Percentiles rank a stretch among this genome's conserved stretches.
phyloP scores from a whole-genome alignment of 2,888 invertebrate species.

The Agrenia bidenticulata region DNA sequence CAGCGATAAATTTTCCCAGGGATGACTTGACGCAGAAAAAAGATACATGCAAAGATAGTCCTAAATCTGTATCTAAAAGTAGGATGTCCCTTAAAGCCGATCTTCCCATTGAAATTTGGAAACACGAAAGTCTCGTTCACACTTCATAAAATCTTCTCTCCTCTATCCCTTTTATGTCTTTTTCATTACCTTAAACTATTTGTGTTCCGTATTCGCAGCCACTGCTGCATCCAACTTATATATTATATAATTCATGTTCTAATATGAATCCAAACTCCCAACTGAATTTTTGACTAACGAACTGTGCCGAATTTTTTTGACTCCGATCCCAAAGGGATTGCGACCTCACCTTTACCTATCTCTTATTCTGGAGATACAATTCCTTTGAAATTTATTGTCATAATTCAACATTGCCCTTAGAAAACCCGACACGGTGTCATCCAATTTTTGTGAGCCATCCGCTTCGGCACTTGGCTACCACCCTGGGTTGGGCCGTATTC shows the following conservation, averaged over 20 bases:
- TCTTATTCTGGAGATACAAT: neutral
- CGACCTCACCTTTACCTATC: slow-evolving; percentile 18
- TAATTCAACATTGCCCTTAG: slow-evolving; percentile 19
- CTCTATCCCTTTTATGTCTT: slow-evolving; percentile 15
- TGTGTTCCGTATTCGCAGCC: neutral
- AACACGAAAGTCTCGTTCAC: slow-evolving; percentile 49
- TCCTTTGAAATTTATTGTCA: slow-evolving; percentile 19
- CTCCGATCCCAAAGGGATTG: slow-evolving; percentile 5
- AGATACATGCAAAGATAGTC: slow-evolving; percentile 10
- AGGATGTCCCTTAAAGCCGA: slow-evolving; percentile 13
- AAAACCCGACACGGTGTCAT: slow-evolving; percentile 40
- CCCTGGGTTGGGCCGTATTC: slow-evolving; percentile 12
- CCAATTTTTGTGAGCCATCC: slow-evolving; percentile 33
- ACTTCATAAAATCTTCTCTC: slow-evolving; percentile 52
- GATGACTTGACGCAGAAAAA: slow-evolving; percentile 42
- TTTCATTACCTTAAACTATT: slow-evolving; percentile 13
- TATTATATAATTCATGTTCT: neutral
- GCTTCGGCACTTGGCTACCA: slow-evolving; percentile 13
- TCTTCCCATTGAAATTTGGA: slow-evolving; percentile 27
- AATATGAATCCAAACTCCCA: neutral
- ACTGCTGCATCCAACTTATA: neutral
- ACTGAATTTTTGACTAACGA: slow-evolving; percentile 38
- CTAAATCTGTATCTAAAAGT: slow-evolving; percentile 15
- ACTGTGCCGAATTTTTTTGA: slow-evolving; percentile 43
- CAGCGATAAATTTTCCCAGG: slow-evolving; percentile 53